Evolutionary conservation across 2,113 vertebrate genomes (phyloP).

Genomic region (Muntiacus reevesi): DNA sequence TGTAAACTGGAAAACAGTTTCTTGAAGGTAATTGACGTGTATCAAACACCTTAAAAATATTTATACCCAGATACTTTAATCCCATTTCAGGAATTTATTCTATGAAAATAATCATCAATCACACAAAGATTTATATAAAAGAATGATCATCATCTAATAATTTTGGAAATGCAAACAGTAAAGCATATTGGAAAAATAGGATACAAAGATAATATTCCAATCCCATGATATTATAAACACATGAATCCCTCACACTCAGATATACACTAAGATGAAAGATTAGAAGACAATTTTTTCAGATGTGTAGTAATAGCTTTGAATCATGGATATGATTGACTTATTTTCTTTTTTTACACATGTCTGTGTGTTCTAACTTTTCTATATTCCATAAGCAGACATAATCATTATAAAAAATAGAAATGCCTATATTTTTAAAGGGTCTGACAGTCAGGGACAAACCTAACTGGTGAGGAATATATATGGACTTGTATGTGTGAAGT

Average conservation of each 20-base stretch:
- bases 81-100: conserved; percentile 14
- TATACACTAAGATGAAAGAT: neutral
- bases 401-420: conserved; percentile 40
- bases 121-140: neutral
- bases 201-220: neutral
- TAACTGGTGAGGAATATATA: neutral
- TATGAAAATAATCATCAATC: conserved; percentile 44
- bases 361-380: conserved; percentile 24
- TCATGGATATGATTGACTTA: neutral
- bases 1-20: conserved; percentile 18
- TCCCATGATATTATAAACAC: neutral
- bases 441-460: neutral
- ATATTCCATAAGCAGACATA: conserved; percentile 46
- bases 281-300: neutral
- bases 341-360: neutral
- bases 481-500: conserved; percentile 21
- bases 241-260: neutral
- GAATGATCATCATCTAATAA: neutral
- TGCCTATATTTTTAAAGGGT: conserved; percentile 26
- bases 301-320: neutral
- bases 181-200: conserved; percentile 2
- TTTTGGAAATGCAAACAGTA: neutral
- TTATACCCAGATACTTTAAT: conserved; percentile 18
- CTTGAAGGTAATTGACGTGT: neutral
- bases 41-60: conserved; percentile 27